A percentile compares a stretch with the other conserved stretches of the same genome.
These are phyloP conservation scores for Drosophila sp. DNA, from an alignment of 1,140 invertebrate species.

Conservation along the genomic window DNA sequence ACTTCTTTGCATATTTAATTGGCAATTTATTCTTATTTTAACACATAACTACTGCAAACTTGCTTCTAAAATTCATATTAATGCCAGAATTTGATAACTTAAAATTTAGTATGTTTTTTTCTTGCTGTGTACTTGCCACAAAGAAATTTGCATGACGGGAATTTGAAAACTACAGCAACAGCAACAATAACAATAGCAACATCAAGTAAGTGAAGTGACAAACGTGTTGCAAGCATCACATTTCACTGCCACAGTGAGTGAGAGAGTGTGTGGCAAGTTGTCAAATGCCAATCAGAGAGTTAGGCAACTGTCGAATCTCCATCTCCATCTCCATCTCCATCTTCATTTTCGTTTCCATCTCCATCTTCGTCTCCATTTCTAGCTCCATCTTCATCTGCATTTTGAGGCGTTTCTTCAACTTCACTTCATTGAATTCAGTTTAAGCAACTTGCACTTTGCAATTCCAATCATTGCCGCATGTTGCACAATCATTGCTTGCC, in stretches of 20 bases:
- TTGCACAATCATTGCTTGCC: neutral
- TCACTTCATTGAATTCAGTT: conserved; percentile 3
- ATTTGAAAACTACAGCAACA: conserved; percentile 56
- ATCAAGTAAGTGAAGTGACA: neutral
- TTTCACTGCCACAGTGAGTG: neutral
- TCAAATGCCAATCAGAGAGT: neutral
- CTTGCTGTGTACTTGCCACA: neutral
- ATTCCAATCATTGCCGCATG: conserved; percentile 43
- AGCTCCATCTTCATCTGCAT: neutral
- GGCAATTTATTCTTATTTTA: too few species aligned
- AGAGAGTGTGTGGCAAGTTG: too few species aligned
- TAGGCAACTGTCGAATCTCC: neutral
- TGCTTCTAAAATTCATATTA: too few species aligned
- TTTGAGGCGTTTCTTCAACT: conserved; percentile 1
- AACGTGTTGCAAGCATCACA: conserved; percentile 3
- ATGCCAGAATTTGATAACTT: too few species aligned
- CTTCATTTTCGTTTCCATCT: neutral
- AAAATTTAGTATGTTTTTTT: too few species aligned
- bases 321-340: neutral
- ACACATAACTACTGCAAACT: too few species aligned
- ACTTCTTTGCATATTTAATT: too few species aligned
- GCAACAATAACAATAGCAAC: conserved; percentile 2
- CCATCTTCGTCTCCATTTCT: neutral
- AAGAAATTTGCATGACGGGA: conserved; percentile 57
- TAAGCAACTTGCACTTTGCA: conserved; percentile 23